A percentile compares a stretch with the other conserved stretches of the same genome.
Conservation (phyloP, 2,113 vertebrate species). For the Percina caprodes region DNA sequence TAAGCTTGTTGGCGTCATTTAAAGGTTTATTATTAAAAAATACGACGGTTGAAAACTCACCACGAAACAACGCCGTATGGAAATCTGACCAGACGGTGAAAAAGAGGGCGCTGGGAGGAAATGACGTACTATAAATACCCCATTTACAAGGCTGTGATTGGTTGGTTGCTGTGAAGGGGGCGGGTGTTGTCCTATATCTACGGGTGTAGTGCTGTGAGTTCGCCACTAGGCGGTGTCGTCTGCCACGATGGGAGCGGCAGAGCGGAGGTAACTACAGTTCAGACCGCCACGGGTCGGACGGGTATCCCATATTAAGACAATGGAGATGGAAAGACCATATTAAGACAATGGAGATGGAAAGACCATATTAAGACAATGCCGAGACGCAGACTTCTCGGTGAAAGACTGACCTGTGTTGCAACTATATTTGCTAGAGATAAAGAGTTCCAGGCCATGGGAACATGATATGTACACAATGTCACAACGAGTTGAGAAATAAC, state of each 20-base stretch:
- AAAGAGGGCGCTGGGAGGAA: conserved; percentile 20
- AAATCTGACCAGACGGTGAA: conserved; percentile 76
- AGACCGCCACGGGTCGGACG: conserved; percentile 43
- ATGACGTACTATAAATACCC: conserved; percentile 73
- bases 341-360: too few relatives aligned
- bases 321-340: too few relatives aligned
- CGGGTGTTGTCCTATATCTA: not conserved
- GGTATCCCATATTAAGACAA: conserved; percentile 83
- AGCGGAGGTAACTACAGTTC: not conserved
- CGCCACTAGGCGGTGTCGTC: not conserved
- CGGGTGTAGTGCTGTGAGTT: too few relatives aligned
- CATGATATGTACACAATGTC: conserved; percentile 61
- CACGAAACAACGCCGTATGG: conserved; percentile 92
- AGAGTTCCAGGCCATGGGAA: conserved; percentile 61
- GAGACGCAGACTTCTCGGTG: conserved; percentile 74
- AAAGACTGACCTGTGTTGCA: conserved; percentile 72
- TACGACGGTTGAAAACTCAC: conserved; percentile 74
- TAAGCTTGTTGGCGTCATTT: fast-evolving
- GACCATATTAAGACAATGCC: conserved; percentile 85
- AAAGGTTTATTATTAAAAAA: not conserved
- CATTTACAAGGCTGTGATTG: conserved; percentile 55
- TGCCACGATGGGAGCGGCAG: not conserved
- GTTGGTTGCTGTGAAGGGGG: conserved; percentile 22
- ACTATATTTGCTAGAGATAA: conserved; percentile 81
- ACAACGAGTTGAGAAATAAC: conserved; percentile 48